Conservation (phyloP, 1,140 invertebrate species). For the Achatina immaculata region DNA sequence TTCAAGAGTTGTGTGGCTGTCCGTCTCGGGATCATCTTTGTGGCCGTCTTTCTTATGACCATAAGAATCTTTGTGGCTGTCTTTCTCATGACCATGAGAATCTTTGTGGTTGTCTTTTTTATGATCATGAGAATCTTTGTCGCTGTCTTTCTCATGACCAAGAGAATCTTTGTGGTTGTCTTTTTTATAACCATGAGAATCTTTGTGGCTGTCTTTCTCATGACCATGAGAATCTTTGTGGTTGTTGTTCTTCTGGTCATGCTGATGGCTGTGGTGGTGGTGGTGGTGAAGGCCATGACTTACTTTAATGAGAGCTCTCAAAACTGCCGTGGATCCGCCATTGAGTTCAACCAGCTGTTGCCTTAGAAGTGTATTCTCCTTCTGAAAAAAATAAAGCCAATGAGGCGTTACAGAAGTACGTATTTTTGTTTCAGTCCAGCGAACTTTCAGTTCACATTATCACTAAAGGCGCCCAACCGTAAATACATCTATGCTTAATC, state of each 20-base stretch:
- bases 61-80: background rate
- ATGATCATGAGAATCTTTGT: background rate
- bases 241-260: background rate
- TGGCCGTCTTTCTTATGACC: no score
- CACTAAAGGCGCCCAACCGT: no score
- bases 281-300: background rate
- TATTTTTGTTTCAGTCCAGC: no score
- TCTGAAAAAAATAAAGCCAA: background rate
- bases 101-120: background rate
- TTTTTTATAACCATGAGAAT: no score
- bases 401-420: no score
- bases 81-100: background rate
- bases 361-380: background rate
- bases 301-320: background rate
- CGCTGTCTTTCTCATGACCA: background rate
- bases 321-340: background rate
- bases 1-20: no score
- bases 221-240: background rate
- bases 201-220: no score
- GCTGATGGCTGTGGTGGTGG: background rate
- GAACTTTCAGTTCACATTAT: no score
- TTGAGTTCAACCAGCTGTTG: background rate
- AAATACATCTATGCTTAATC: no score
- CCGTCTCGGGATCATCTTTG: no score
- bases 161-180: background rate